Percentiles rank a stretch among this genome's conserved stretches.
Evolutionary conservation across 2,113 vertebrate species (phyloP).

Genomic region (Piprites chloris): DNA sequence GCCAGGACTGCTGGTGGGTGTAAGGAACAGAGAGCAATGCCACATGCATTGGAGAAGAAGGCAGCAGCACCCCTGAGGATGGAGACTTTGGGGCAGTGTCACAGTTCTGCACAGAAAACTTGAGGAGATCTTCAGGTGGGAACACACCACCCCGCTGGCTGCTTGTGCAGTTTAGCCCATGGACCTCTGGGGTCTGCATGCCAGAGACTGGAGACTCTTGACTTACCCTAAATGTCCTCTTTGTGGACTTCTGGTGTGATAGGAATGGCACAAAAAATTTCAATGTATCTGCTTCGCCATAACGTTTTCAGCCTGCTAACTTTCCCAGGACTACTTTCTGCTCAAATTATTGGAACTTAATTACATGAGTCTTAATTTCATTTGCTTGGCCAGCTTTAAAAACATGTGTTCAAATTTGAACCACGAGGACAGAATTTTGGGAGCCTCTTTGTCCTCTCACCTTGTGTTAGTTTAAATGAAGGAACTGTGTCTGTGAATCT

Average conservation of each 20-base stretch:
- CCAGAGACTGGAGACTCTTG: slow-evolving; percentile 7
- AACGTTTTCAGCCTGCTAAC: slow-evolving; percentile 7
- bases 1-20: slow-evolving; percentile 51
- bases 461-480: slow-evolving; percentile 22
- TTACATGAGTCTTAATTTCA: slow-evolving; percentile 44
- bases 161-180: not conserved
- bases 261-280: not conserved
- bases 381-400: slow-evolving; percentile 28
- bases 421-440: slow-evolving; percentile 44
- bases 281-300: not conserved
- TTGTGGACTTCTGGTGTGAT: slow-evolving; percentile 11
- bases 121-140: slow-evolving; percentile 29
- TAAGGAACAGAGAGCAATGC: not conserved
- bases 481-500: slow-evolving; percentile 20
- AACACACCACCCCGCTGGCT: not conserved
- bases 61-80: not conserved
- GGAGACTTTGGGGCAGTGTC: not conserved
- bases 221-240: not conserved
- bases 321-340: slow-evolving; percentile 56
- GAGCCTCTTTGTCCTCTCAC: slow-evolving; percentile 42
- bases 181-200: not conserved
- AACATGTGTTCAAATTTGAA: slow-evolving; percentile 43
- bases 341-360: slow-evolving; percentile 42
- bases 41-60: not conserved
- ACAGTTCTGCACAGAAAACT: not conserved